Base-by-base conservation (phyloP, 2,888 invertebrate genomes). In the Branchellion lobata region DNA sequence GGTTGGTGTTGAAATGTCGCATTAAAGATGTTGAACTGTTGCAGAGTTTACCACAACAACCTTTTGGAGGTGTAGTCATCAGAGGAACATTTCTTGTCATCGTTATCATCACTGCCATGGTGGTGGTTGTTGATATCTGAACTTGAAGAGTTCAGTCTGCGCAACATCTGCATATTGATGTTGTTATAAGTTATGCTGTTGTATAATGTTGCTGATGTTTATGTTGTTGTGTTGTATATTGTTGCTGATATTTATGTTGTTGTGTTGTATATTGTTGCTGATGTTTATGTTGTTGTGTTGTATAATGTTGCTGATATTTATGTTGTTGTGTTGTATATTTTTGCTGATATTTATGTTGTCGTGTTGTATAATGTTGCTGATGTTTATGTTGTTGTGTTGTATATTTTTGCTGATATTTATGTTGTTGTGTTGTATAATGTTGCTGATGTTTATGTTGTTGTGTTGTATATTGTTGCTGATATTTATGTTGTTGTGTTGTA, bases 161-260 rank as follows among this genome's bases (percentile, higher is more conserved):
- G 61, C 24, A 57, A n/a, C 61, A 57, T 57, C 61, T 57, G 61
- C 14, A 40, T 40, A 40, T 40, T 57, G 61, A n/a, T 24, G 61
- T 57, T 24, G 61, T 57, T 24, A 57, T 57, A 47, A n/a, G n/a
- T n/a, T n/a, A n/a, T 40, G 40, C 40, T 40, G 40, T 40, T 8
- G 40, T 40, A 40, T 24, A 18, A 14, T 57, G 24, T 57, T 57
- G 3, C 21, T 57, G 24, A 14, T 57, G 24, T 57, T 57, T 5
- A 14, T 57, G 24, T 57, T 18, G 24, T 57, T 18, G 21, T 57
- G 8, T 14, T 57, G 8, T 14, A 24, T 24, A n/a, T 57, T 57
- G 3, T 57, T 57, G 5, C 21, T 57, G 3, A 14, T 57, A n/a
- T 57, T 57, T 3, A 14, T 57, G 61, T 57, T 57, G 24, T 57